phyloP scores from a whole-genome alignment of 2,888 invertebrate species.

The Drosophila atripex region DNA sequence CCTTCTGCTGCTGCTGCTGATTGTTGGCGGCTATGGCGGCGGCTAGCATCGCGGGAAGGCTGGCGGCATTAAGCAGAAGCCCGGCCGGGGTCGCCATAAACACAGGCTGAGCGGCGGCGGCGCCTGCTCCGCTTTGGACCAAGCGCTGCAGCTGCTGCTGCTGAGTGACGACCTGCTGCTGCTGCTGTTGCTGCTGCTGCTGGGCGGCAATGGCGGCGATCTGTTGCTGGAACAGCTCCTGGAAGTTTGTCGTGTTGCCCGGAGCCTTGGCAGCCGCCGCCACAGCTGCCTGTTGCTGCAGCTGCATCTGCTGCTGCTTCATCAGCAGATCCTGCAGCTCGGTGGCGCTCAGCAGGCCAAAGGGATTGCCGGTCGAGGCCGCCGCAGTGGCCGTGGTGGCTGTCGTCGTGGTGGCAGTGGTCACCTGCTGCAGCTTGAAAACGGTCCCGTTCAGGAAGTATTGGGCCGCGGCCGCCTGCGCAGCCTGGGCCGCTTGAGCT shows the following conservation, averaged over 20 bases:
- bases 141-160: constrained; percentile 78
- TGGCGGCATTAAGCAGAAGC: constrained; percentile 81
- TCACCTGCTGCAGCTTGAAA: constrained; percentile 83
- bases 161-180: constrained; percentile 71
- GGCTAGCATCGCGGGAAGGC: constrained; percentile 82
- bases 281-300: constrained; percentile 53
- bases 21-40: constrained; percentile 78
- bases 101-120: constrained; percentile 81
- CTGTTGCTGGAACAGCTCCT: constrained; percentile 72
- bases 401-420: constrained; percentile 80
- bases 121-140: constrained; percentile 65
- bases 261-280: constrained; percentile 57
- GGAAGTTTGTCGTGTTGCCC: constrained; percentile 53
- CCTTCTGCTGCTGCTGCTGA: constrained; percentile 70
- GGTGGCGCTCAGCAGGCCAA: constrained; percentile 72
- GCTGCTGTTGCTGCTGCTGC: constrained; percentile 70
- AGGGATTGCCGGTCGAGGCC: constrained; percentile 73
- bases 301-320: constrained; percentile 69
- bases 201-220: constrained; percentile 69
- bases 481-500: constrained; percentile 76
- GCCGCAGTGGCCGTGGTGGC: constrained; percentile 80
- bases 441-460: constrained; percentile 84
- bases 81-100: constrained; percentile 84
- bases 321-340: constrained; percentile 77
- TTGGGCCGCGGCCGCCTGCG: constrained; percentile 78